These are phyloP conservation scores for Hybognathus amarus DNA, from an alignment of 2,797 vertebrate genomes.

Conservation along the genomic window DNA sequence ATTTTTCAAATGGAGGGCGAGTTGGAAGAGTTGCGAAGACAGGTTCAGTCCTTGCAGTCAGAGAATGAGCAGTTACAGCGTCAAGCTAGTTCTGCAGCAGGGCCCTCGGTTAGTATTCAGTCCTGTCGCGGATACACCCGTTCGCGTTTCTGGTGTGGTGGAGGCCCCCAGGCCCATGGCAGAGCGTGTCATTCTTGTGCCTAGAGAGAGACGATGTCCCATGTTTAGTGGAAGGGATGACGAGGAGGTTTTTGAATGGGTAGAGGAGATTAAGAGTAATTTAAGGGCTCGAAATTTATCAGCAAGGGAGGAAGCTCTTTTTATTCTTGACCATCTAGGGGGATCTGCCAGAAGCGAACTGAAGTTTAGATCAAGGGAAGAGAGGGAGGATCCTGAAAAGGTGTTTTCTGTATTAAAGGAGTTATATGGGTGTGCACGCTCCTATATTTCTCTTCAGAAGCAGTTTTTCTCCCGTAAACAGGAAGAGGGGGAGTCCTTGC, in stretches of 20 bases:
- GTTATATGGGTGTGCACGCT: constrained; percentile 15
- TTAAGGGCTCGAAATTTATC: neutral
- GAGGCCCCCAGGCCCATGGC: neutral
- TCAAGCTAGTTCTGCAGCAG: no score
- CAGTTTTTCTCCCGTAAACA: constrained; percentile 37
- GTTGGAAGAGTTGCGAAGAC: no score
- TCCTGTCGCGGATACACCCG: neutral
- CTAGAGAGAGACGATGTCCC: constrained; percentile 6
- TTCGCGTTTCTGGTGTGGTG: no score
- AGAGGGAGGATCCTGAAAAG: constrained; percentile 15
- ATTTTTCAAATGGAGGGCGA: no score
- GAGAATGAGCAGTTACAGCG: no score
- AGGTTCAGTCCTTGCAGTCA: no score
- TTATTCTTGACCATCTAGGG: constrained; percentile 26
- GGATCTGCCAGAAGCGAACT: constrained; percentile 27
- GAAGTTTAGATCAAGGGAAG: neutral
- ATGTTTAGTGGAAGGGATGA: neutral
- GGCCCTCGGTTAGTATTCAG: no score
- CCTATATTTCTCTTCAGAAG: constrained; percentile 34
- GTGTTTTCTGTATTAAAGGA: constrained; percentile 24
- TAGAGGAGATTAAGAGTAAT: constrained; percentile 5
- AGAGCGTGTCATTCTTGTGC: neutral
- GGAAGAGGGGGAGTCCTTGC: constrained; percentile 22
- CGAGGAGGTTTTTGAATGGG: constrained; percentile 9
- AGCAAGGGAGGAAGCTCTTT: neutral